A percentile compares a stretch with the other conserved stretches of the same genome.
Conservation (phyloP, 2,888 invertebrate species). For the Aelia acuminata region DNA sequence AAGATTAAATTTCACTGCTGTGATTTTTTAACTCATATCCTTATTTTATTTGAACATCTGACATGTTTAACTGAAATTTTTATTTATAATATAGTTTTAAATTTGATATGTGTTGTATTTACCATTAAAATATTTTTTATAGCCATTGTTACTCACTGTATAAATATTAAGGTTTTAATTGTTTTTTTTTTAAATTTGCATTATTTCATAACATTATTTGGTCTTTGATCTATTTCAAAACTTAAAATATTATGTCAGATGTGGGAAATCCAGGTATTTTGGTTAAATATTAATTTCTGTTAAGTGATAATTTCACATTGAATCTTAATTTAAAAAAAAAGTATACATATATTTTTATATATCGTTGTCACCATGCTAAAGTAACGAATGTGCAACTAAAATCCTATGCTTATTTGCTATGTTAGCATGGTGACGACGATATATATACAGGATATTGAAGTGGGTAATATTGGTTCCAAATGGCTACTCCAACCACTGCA, state of each 20-base stretch:
- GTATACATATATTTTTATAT: too few species aligned
- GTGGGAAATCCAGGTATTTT: conserved; percentile 4
- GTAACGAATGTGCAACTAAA: too few species aligned
- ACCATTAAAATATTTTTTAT: background rate
- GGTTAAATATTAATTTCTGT: background rate
- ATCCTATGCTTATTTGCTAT: too few species aligned
- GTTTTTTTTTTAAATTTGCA: background rate
- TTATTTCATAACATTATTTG: background rate
- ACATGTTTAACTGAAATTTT: background rate
- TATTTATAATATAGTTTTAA: background rate
- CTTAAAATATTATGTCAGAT: background rate
- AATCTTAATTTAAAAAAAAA: background rate
- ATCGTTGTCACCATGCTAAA: too few species aligned
- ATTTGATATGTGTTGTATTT: background rate
- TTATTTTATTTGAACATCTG: conserved; percentile 3
- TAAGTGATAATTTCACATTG: background rate
- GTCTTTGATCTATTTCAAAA: background rate
- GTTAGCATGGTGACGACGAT: too few species aligned
- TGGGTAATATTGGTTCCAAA: too few species aligned
- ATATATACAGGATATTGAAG: too few species aligned
- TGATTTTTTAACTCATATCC: background rate
- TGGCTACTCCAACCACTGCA: too few species aligned
- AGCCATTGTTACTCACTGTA: background rate
- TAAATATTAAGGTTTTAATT: background rate
- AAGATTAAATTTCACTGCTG: background rate